Conservation (phyloP, 2,888 invertebrate species). For the Capitulum mitella region DNA sequence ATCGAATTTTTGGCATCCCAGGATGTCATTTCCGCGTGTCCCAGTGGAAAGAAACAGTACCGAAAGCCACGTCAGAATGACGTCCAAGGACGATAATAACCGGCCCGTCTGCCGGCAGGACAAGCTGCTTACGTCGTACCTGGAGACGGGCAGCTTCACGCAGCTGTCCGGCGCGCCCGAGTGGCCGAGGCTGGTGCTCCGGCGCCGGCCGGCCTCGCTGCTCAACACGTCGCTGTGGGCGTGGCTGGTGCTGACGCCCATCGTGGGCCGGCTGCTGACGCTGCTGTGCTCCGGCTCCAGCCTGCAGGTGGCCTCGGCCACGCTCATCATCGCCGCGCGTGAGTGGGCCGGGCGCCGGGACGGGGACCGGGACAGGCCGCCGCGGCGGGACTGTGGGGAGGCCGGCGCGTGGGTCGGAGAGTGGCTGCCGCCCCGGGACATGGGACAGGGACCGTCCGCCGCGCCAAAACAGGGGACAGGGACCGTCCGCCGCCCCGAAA, state of each 20-base stretch:
- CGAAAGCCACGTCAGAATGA: no score
- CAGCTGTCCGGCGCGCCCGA: constrained; percentile 62
- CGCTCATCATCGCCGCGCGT: background rate
- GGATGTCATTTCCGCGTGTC: no score
- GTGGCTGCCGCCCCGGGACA: no score
- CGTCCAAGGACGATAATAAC: no score
- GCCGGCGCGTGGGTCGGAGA: no score
- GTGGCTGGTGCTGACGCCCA: constrained; percentile 58
- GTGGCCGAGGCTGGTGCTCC: constrained; percentile 43
- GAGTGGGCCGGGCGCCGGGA: background rate
- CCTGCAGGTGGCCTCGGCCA: background rate
- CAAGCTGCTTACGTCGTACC: constrained; percentile 63
- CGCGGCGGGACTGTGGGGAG: background rate
- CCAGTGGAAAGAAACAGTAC: no score
- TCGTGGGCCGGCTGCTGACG: constrained; percentile 49
- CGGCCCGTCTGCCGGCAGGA: no score
- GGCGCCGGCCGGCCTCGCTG: constrained; percentile 58
- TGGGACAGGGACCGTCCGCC: no score
- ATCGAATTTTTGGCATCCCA: no score
- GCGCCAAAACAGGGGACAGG: no score
- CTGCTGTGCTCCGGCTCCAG: background rate
- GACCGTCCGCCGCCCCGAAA: no score
- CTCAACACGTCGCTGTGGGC: constrained; percentile 67
- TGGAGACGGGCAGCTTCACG: constrained; percentile 70
- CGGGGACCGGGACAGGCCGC: background rate